Evolutionary conservation across 2,797 vertebrate genomes (phyloP).

Genomic region (Scarus forsteni): DNA sequence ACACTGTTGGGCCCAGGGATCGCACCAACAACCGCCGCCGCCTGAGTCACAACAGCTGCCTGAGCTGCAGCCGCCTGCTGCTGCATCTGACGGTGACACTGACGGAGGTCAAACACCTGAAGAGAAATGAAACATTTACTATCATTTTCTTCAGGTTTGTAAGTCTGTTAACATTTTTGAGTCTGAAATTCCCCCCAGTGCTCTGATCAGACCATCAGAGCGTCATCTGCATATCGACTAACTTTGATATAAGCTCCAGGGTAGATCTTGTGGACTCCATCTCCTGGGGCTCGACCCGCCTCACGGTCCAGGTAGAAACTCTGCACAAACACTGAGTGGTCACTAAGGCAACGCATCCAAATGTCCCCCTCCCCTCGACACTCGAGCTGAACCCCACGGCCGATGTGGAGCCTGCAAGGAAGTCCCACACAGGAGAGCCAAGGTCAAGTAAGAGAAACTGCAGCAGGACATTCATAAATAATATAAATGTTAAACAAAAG

Average conservation of each 20-base stretch:
- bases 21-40: slow-evolving; percentile 73
- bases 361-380: slow-evolving; percentile 80
- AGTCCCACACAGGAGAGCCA: background rate
- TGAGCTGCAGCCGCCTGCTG: slow-evolving; percentile 84
- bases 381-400: slow-evolving; percentile 77
- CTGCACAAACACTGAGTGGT: slow-evolving; percentile 81
- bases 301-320: slow-evolving; percentile 83
- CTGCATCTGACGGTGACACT: slow-evolving; percentile 88
- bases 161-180: background rate
- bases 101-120: slow-evolving; percentile 83
- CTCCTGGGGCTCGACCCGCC: slow-evolving; percentile 81
- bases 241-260: slow-evolving; percentile 83
- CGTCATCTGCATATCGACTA: background rate
- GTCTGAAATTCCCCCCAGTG: background rate
- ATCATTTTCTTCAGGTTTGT: background rate
- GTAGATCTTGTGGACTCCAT: slow-evolving; percentile 86
- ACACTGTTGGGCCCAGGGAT: slow-evolving; percentile 76
- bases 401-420: slow-evolving; percentile 76
- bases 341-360: slow-evolving; percentile 84
- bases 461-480: too few relatives aligned
- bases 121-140: slow-evolving; percentile 5
- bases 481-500: too few relatives aligned
- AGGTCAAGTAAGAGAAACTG: too few relatives aligned
- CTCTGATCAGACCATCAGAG: background rate
- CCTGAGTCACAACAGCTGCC: slow-evolving; percentile 75